Base-by-base conservation (phyloP, 2,113 vertebrate genomes). In the Pelecanoides urinatrix region DNA sequence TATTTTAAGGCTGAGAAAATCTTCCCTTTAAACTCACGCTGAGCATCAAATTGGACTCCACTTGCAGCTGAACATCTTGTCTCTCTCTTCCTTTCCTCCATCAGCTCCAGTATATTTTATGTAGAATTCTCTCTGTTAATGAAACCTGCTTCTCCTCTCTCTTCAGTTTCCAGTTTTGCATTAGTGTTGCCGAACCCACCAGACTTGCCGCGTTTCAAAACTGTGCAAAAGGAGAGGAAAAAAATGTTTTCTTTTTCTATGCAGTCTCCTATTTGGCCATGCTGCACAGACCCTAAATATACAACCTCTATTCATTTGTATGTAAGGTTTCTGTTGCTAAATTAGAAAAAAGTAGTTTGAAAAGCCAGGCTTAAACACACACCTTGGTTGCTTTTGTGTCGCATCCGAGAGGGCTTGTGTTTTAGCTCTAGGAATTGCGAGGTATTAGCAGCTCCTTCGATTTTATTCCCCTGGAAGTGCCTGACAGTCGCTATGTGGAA, bases 1-100 rank as follows among this genome's bases (percentile, higher is more conserved):
- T 97, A 96, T 97, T 97, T 97, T 93, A 96, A 96, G 92, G 92
- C 93, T 96, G 95, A 96, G 91, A 93, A 97, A 97, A 94, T 97
- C 92, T 97, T 96, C 96, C 88, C 90, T 97, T 97, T 96, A 97
- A 96, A 94, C 94, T 94, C 96, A 97, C 0, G 82, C 95, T 96
- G 96, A 97, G 94, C 94, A 90, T 97, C 96, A 97, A 93, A 95
- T 94, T 96, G 91, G 94, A 94, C 95, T 96, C 94, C 94, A 94
- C 94, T 96, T 97, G 92, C 96, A 96, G 92, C 93, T 95, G 96
- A 96, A 94, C 93, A 80, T 96, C 88, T 92, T 96, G 90, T 74
- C 95, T 95, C 82, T 65, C 70, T 90, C 74, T 86, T 92, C 75
- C 53, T 84, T 87, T 79, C 65, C 79, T 86, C 91, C 87, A 86